Evolutionary conservation across 2,113 vertebrate genomes (phyloP), one percentile per base, ranked within the genome.

Genomic region (Synodontis membranacea): DNA sequence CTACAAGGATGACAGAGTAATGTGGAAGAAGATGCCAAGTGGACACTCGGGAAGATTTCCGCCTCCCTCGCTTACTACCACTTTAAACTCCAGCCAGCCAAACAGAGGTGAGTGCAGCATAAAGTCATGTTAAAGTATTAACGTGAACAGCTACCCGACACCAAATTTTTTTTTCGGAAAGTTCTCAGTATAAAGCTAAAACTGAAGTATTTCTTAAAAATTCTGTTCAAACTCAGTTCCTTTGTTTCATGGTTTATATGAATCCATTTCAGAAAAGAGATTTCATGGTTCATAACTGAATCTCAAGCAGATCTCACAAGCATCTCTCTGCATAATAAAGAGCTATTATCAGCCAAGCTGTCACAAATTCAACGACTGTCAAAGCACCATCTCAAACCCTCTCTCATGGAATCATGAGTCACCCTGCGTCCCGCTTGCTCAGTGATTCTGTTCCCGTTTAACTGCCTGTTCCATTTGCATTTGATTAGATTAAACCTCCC

Each of bases 271-370:
- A 48, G 23, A 7, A 58, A 79, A 52, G 15, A 54, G 5, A n/a
- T 42, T 81, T 9, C 31, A 46, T 70, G 52, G 42, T 42, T 86
- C 50, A 31, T 79, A 72, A 58, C 58, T 58, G 23, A 84, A 88
- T 39, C 31, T 60, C 4, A 31, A 31, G 39, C 80, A 23, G 48
- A 64, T 84, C 75, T 88, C 64, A 23, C 50, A 44, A 84, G 75
- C 34, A 84, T 86, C 64, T 80, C 82, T 86, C 48, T 81, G 75
- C 64, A 86, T 89, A 81, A 84, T 89, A 46, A 89, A 31, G 68
- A 80, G 70, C 56, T 46, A 78, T 83, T 87, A 87, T 83, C 86
- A 81, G 56, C 76, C 76, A 80, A 70, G 60, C 64, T 80, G 81
- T 84, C 50, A 80, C 52, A 60, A 58, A 80, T 75, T 62, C 72